Evolutionary conservation across 2,797 vertebrate species (phyloP).

Genomic region (Neostethus bicornis): DNA sequence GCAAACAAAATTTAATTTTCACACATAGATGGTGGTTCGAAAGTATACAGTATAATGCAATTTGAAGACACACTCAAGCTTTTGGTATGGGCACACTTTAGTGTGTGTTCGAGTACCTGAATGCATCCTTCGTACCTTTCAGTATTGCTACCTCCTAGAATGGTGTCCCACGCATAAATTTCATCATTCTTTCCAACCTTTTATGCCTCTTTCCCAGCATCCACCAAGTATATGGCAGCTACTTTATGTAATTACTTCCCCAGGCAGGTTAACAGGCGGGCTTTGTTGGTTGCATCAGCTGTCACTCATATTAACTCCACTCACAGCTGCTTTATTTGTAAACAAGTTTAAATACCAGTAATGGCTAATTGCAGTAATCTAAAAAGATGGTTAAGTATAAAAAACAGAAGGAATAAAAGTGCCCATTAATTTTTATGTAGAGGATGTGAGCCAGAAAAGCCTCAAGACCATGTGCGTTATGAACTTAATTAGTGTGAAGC

Average conservation of each 20-base stretch:
- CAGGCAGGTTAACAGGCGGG: constrained; percentile 39
- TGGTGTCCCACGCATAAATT: not conserved
- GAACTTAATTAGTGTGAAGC: not conserved
- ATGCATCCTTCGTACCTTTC: not conserved
- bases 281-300: constrained; percentile 25
- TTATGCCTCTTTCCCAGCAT: constrained; percentile 2
- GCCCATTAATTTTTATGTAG: not conserved
- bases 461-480: not conserved
- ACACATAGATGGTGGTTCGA: no score
- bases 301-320: constrained; percentile 5
- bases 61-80: not conserved
- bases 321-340: not conserved
- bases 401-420: not conserved
- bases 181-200: not conserved
- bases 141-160: constrained; percentile 1
- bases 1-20: constrained; percentile 7
- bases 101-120: not conserved
- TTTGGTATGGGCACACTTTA: constrained; percentile 1
- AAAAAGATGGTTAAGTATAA: no score
- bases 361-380: not conserved
- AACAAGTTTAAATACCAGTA: not conserved
- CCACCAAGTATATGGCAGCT: constrained; percentile 32
- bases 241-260: constrained; percentile 53
- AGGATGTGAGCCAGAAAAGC: not conserved
- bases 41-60: not conserved